Conservation (phyloP, 30 jellyfish, hydroid and myxozoan species). For the Aurelia sp. region DNA sequence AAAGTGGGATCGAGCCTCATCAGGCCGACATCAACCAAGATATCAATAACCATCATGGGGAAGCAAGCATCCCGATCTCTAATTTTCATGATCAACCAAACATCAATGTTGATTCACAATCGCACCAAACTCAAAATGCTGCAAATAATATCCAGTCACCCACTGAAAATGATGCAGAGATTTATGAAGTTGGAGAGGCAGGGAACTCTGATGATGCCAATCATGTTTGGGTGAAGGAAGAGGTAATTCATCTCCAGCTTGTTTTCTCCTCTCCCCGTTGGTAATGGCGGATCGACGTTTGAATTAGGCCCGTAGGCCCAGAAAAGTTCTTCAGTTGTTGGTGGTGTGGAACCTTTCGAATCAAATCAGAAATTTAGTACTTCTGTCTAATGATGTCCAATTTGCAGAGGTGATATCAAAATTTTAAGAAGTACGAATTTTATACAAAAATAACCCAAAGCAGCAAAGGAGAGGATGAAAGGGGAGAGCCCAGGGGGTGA, state of each 20-base stretch:
- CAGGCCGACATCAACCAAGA: constrained; percentile 16
- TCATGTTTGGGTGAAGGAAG: constrained; percentile 76
- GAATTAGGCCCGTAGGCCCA: too few species aligned
- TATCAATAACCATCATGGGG: constrained; percentile 46
- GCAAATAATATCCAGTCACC: constrained; percentile 37
- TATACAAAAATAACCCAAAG: too few species aligned
- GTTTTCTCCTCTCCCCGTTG: not conserved
- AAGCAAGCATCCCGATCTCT: constrained; percentile 60
- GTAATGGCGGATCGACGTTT: not conserved
- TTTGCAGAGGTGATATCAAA: too few species aligned
- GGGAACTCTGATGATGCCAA: constrained; percentile 46
- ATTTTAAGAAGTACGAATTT: too few species aligned
- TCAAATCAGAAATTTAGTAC: too few species aligned
- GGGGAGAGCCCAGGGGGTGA: too few species aligned
- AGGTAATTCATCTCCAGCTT: constrained; percentile 3
- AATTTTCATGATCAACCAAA: constrained; percentile 55
- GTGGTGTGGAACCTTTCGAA: too few species aligned
- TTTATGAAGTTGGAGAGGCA: constrained; percentile 45
- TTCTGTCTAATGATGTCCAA: too few species aligned
- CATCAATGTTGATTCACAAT: constrained; percentile 55
- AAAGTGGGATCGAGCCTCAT: constrained; percentile 33
- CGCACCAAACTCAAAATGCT: constrained; percentile 44
- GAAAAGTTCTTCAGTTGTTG: too few species aligned
- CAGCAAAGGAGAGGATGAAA: too few species aligned
- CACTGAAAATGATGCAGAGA: constrained; percentile 50